Conservation (phyloP, 2,888 invertebrate genomes). For the Melanostoma mellinum region DNA sequence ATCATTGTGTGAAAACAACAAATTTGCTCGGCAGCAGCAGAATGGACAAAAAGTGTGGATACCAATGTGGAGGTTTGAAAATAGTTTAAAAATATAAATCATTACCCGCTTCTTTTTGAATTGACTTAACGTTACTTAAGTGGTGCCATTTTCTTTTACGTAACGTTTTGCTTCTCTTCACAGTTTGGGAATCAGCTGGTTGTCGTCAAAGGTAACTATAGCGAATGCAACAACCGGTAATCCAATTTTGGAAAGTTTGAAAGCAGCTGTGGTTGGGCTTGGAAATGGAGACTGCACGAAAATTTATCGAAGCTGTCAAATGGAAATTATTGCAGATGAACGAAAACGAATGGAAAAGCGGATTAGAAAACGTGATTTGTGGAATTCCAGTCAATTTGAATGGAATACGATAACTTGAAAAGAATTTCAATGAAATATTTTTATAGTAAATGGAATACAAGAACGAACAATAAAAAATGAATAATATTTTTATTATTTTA, state of each 20-base stretch:
- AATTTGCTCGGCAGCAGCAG: slow-evolving; percentile 83
- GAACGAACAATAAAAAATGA: background rate
- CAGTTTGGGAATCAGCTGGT: slow-evolving; percentile 90
- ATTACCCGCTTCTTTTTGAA: background rate
- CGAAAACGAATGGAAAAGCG: slow-evolving; percentile 13
- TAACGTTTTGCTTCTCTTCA: slow-evolving; percentile 71
- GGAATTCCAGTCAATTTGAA: slow-evolving; percentile 2
- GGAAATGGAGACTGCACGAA: slow-evolving; percentile 83
- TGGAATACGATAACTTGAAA: background rate
- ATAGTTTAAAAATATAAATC: background rate
- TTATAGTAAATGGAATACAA: background rate
- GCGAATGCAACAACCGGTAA: slow-evolving; percentile 77
- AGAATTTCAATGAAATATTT: too few relatives aligned
- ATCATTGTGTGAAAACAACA: slow-evolving; percentile 87
- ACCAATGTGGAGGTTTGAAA: slow-evolving; percentile 88
- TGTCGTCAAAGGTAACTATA: slow-evolving; percentile 84
- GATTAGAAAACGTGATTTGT: slow-evolving; percentile 14
- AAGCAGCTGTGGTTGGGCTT: slow-evolving; percentile 87
- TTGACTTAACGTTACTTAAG: background rate
- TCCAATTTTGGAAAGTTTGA: slow-evolving; percentile 84
- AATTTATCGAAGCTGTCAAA: slow-evolving; percentile 53
- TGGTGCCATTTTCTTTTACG: background rate
- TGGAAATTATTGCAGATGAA: slow-evolving; percentile 46
- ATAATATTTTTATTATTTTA: too few relatives aligned
- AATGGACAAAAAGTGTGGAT: slow-evolving; percentile 87